Evolutionary conservation across 1,140 invertebrate genomes (phyloP).

Genomic region (Drosophila varians): DNA sequence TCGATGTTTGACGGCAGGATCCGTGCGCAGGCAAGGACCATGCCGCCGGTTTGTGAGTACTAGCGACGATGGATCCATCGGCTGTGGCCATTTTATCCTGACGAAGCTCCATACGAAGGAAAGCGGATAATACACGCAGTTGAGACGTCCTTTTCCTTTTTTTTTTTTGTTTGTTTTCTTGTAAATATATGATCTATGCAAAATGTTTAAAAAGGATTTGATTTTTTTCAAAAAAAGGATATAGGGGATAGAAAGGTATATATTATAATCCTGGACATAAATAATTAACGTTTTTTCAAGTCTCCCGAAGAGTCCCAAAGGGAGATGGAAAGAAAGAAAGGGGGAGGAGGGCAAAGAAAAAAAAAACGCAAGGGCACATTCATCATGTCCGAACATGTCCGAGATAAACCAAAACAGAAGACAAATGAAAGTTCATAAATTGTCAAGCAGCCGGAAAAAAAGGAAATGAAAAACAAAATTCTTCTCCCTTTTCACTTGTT

Average conservation of each 20-base stretch:
- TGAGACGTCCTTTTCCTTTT: too few relatives aligned
- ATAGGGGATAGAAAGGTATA: too few relatives aligned
- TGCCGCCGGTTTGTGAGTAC: not conserved
- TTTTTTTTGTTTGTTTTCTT: too few relatives aligned
- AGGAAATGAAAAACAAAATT: constrained; percentile 41
- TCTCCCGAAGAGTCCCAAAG: not conserved
- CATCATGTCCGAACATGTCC: constrained; percentile 45
- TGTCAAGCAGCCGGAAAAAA: constrained; percentile 38
- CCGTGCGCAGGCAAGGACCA: constrained; percentile 91
- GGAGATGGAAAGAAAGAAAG: too few relatives aligned
- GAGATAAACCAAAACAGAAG: constrained; percentile 45
- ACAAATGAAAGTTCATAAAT: constrained; percentile 54
- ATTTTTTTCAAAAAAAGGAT: too few relatives aligned
- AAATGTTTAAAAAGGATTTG: too few relatives aligned
- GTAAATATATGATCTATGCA: too few relatives aligned
- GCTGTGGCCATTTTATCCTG: not conserved
- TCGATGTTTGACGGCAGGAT: constrained; percentile 98
- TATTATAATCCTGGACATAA: too few relatives aligned
- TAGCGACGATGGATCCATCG: not conserved
- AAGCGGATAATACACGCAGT: too few relatives aligned
- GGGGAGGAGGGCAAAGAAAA: not conserved
- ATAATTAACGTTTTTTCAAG: constrained; percentile 37
- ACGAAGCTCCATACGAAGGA: not conserved
- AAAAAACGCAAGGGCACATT: constrained; percentile 20
- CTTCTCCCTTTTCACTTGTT: not conserved